Conservation (phyloP, 1,140 invertebrate genomes). For the Globodera ellingtonae region DNA sequence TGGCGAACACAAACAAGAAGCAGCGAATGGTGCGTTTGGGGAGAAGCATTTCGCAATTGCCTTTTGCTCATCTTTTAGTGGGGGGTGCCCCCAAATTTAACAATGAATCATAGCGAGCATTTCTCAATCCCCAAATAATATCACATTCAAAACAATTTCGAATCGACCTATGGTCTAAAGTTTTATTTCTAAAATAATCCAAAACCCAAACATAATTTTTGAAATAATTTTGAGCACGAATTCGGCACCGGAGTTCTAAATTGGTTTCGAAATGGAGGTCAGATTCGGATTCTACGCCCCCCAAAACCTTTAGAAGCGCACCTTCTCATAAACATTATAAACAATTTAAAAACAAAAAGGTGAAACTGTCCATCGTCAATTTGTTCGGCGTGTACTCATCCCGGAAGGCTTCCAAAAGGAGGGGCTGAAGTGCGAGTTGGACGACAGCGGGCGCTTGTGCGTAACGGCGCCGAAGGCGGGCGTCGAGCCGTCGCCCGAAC, state of each 20-base stretch:
- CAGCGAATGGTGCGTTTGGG: neutral
- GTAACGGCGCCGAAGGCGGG: neutral
- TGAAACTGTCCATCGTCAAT: slow-evolving; percentile 23
- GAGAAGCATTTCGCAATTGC: too few relatives aligned
- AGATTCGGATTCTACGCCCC: too few relatives aligned
- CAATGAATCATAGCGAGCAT: too few relatives aligned
- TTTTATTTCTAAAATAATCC: neutral
- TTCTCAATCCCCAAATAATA: too few relatives aligned
- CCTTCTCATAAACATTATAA: neutral
- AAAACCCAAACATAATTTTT: neutral
- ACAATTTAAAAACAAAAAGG: neutral
- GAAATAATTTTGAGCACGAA: neutral
- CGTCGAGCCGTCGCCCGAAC: neutral
- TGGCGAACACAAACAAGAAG: neutral
- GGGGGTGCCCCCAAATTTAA: too few relatives aligned
- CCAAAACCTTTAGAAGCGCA: neutral
- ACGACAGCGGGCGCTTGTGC: neutral
- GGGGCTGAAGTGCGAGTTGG: slow-evolving; percentile 23
- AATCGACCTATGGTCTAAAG: neutral
- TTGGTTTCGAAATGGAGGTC: neutral
- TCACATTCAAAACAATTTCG: neutral
- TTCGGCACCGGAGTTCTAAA: neutral
- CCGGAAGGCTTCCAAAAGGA: slow-evolving; percentile 19
- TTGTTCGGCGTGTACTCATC: slow-evolving; percentile 18
- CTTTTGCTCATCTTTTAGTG: too few relatives aligned